phyloP scores from a whole-genome alignment of 2,797 vertebrate species.

The Heterohyrax brucei region DNA sequence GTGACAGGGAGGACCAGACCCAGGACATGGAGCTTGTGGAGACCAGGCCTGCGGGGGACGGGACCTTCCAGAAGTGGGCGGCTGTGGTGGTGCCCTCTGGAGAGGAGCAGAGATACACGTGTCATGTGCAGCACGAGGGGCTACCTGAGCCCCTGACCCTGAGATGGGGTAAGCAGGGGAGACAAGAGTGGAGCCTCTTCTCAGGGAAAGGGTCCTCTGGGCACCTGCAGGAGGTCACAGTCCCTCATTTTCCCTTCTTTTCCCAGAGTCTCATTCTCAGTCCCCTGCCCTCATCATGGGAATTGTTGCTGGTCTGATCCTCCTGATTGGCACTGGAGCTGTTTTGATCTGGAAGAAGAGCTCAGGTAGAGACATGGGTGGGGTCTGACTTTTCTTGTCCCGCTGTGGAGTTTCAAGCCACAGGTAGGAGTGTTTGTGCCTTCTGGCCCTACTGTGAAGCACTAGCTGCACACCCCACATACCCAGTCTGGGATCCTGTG shows the following conservation, averaged over 20 bases:
- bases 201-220: background rate
- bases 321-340: background rate
- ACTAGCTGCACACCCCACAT: background rate
- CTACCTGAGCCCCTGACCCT: too few species aligned
- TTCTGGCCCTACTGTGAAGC: background rate
- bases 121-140: too few species aligned
- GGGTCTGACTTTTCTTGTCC: background rate
- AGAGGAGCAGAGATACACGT: too few species aligned
- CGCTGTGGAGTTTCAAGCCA: background rate
- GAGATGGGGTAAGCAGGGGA: too few species aligned
- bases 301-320: background rate
- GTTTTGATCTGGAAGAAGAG: background rate
- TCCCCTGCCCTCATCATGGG: fast-evolving
- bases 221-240: background rate
- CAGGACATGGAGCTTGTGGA: background rate
- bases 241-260: background rate
- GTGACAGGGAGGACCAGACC: background rate
- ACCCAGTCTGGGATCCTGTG: background rate
- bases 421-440: background rate
- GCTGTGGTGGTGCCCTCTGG: too few species aligned
- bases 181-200: too few species aligned
- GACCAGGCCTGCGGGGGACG: background rate
- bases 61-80: background rate
- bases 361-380: background rate
- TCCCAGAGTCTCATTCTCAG: background rate